Evolutionary conservation across 2,113 vertebrate genomes (phyloP), one percentile per base, ranked within the genome.

Genomic region (Nanorana parkeri): DNA sequence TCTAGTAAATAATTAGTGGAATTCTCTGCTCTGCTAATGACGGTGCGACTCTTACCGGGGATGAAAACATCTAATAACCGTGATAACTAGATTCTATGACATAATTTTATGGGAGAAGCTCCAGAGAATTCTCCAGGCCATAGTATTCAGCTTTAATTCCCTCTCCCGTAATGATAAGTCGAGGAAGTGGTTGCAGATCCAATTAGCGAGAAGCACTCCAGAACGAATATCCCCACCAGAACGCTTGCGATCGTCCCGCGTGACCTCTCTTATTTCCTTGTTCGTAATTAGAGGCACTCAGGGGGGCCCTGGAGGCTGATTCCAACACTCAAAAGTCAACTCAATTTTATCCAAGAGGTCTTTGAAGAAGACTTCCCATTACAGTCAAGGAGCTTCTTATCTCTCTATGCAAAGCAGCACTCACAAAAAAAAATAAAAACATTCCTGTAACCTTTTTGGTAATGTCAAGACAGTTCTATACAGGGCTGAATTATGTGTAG

Each of bases 71-170:
- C 21, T 24, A 24, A 24, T 24, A 21, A 2, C 60, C 7, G 26
- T 47, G 41, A 47, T 63, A 63, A 15, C 60, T 63, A 24, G 5
- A 63, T 60, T 60, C 58, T 7, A 23, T 24, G 1, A 23, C 21
- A 24, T 47, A 8, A 21, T 61, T 1, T 23, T 63, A 63, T 24
- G 67, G 58, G 61, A 4, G 0, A 17, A 77, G 84, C 85, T 80
- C 55, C 19, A 17, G 77, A 36, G 84, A 85, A 8, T 2, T 32
- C 68, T 5, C 54, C 54, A 86, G 85, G 84, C 77, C 76, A 86
- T 88, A 89, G 89, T 89, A 90, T 90, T 84, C 61, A 87, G 66
- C 51, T 88, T 85, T 68, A 16, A 81, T 67, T 89, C 88, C 86
- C 85, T 80, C 84, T 54, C 56, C 85, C 83, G 61, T 84, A 86